Base-by-base conservation (phyloP, 2,797 vertebrate genomes). In the Craterocephalus amniculus region DNA sequence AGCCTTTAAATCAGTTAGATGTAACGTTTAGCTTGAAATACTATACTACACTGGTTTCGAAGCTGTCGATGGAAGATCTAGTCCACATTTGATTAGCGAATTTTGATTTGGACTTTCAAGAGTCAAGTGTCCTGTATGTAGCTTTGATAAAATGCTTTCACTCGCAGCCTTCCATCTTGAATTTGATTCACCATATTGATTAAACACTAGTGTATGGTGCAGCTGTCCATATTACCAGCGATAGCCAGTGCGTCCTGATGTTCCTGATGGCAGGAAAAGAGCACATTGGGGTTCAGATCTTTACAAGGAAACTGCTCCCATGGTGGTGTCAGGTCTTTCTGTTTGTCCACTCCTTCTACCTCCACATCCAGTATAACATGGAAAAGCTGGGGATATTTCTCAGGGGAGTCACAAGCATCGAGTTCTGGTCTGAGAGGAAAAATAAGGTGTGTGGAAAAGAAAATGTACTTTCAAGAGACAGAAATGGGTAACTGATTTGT, bases 311-410 rank as follows among this genome's bases (percentile, higher is more conserved):
- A 99, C 92, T 99, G 97, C 84, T 99, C 98, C 97, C 98, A 99
- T 0, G 98, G 98, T 12, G 98, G 97, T 3, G 97, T 99, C 82
- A 99, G 91, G 87, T 99, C 98, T 1, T 96, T 95, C 78, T 95
- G 96, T 81, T 96, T 98, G 76, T 99, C 98, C 0, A 91, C 85
- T 6, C 94, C 91, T 80, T 99, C 97, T 27, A 99, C 95, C 88
- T 98, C 97, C 51, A 99, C 79, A 7, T 99, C 97, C 88, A 99
- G 74, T 6, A 95, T 90, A 49, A 98, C 95, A n/a, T 99, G 97
- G 87, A 99, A 99, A 35, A 99, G 94, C 91, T 97, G 97, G 29
- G 98, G 97, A 69, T 99, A 99, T 91, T 99, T 99, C 88, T 99
- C 98, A 58, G 97, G 96, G 82, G 96, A 96, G 85, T 99, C 98